Evolutionary conservation across 2,797 vertebrate species (phyloP).

Genomic region (Leptoclinus maculatus): DNA sequence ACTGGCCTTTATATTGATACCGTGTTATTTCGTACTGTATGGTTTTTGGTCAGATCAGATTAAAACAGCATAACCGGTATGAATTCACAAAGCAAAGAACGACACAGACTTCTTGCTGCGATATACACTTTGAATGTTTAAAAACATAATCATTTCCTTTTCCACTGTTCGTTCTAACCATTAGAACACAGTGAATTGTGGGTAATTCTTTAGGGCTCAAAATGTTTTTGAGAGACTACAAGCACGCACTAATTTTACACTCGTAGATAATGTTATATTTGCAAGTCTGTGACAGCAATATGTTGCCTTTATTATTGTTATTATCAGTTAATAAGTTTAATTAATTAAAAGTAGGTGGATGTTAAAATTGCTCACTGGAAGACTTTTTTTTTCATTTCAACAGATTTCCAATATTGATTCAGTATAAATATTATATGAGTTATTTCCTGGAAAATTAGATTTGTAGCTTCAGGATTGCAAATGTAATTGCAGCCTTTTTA

Average conservation of each 20-base stretch:
- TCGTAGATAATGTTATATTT: not conserved
- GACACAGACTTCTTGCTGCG: not conserved
- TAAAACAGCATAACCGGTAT: not conserved
- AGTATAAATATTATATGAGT: conserved; percentile 39
- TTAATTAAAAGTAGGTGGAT: not conserved
- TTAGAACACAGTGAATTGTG: not conserved
- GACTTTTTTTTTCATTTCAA: conserved; percentile 24
- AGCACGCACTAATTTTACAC: not conserved
- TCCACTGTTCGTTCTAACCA: not conserved
- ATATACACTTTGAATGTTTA: not conserved
- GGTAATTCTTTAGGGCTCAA: not conserved
- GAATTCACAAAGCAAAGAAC: not conserved
- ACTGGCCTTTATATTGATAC: too few species aligned
- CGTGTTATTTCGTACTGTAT: not conserved
- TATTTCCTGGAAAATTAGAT: conserved; percentile 23
- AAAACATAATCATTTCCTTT: not conserved
- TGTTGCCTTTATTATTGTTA: not conserved
- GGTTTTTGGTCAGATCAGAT: not conserved
- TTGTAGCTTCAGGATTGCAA: conserved; percentile 3
- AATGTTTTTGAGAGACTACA: not conserved
- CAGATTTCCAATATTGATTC: conserved; percentile 47
- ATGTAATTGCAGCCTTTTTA: conserved; percentile 2
- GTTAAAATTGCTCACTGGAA: not conserved
- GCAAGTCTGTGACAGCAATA: not conserved
- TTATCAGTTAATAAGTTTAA: not conserved